These are phyloP conservation scores for Allacma fusca DNA, from an alignment of 2,888 invertebrate genomes.

Conservation along the genomic window DNA sequence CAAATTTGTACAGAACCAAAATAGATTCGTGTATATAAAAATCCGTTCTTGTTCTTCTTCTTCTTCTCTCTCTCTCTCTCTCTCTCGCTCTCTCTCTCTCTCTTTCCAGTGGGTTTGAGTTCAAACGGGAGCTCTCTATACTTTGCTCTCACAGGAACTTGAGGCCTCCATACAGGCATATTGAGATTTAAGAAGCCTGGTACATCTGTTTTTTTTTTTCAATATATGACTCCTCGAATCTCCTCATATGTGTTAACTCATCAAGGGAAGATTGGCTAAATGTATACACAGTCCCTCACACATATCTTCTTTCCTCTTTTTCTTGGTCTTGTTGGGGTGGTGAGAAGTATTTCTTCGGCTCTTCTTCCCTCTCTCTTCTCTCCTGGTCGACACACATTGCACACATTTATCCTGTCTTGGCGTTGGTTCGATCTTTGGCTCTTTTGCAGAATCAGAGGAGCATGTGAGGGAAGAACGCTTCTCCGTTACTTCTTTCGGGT, in stretches of 20 bases:
- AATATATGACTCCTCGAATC: conserved; percentile 5
- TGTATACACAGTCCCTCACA: conserved; percentile 61
- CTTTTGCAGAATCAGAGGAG: not conserved
- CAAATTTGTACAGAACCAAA: conserved; percentile 62
- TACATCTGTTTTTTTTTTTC: conserved; percentile 11
- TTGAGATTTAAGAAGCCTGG: not conserved
- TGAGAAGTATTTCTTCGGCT: conserved; percentile 23
- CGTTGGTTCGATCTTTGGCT: not conserved
- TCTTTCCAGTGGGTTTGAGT: no score
- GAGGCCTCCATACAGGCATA: conserved; percentile 32
- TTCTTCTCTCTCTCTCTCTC: conserved; percentile 30
- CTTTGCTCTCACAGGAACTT: not conserved
- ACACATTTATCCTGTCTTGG: conserved; percentile 45
- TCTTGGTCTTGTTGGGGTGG: conserved; percentile 37
- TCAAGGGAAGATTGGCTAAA: conserved; percentile 21
- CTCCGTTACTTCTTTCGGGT: not conserved
- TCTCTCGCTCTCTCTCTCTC: not conserved
- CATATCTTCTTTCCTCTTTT: conserved; percentile 60
- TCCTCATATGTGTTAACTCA: not conserved
- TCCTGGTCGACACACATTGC: conserved; percentile 51
- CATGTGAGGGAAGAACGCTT: not conserved
- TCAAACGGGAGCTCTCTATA: conserved; percentile 18
- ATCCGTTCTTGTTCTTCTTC: conserved; percentile 19
- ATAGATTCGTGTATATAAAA: conserved; percentile 59
- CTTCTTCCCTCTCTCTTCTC: conserved; percentile 31